phyloP scores from a whole-genome alignment of 2,888 invertebrate genomes.

The Leptarthrus brevirostris region DNA sequence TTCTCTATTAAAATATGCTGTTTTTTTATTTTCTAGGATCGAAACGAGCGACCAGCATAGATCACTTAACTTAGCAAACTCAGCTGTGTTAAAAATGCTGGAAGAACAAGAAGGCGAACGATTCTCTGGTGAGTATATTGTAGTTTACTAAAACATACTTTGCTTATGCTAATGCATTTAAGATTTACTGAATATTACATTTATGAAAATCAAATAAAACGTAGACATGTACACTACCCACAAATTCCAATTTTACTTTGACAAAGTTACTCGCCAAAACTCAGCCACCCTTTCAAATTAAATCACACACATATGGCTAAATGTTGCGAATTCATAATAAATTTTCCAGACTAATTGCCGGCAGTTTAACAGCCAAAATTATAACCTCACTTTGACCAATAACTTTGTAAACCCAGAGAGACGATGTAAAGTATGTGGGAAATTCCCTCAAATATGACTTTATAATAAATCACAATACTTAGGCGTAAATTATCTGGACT shows the following conservation, averaged over 20 bases:
- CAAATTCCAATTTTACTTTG: too few relatives aligned
- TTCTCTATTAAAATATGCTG: too few relatives aligned
- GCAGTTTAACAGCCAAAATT: too few relatives aligned
- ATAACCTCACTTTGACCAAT: too few relatives aligned
- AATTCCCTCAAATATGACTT: slow-evolving; percentile 17
- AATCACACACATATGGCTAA: slow-evolving; percentile 5
- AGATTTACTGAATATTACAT: too few relatives aligned
- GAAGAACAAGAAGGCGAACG: slow-evolving; percentile 84
- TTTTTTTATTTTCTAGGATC: slow-evolving; percentile 73
- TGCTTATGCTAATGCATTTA: slow-evolving; percentile 7
- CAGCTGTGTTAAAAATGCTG: slow-evolving; percentile 85
- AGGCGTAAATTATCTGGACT: slow-evolving; percentile 26
- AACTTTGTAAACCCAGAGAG: too few relatives aligned
- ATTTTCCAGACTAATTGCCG: too few relatives aligned
- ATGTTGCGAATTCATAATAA: background rate
- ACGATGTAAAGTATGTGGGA: background rate
- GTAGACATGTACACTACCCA: too few relatives aligned
- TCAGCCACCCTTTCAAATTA: too few relatives aligned
- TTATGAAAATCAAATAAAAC: too few relatives aligned
- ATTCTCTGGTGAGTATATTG: slow-evolving; percentile 68
- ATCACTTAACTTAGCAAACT: slow-evolving; percentile 84
- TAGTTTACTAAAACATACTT: background rate
- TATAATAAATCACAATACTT: slow-evolving; percentile 26
- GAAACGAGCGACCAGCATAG: slow-evolving; percentile 81
- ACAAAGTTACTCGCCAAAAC: too few relatives aligned